Base-by-base conservation (phyloP, 2,797 vertebrate genomes). In the Chloroceryle amazona region DNA sequence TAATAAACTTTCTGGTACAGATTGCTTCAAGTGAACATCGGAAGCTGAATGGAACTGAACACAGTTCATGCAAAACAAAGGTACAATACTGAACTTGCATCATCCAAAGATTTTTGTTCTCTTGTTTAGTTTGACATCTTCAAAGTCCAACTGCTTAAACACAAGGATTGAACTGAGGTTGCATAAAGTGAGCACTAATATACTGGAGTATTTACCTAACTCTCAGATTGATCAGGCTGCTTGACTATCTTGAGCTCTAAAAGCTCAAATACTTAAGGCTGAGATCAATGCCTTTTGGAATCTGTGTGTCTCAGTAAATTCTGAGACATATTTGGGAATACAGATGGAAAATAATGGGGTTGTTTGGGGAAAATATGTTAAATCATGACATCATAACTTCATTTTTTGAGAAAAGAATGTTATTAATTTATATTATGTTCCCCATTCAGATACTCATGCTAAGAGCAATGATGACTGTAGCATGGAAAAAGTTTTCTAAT, bases 41-140 rank as follows among this genome's bases (percentile, higher is more conserved):
- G 81, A 94, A 95, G 41, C 62, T 39, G 33, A 94, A 83, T 76
- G 71, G 66, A 95, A 93, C 41, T 90, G 82, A 90, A 93, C 76
- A 82, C 73, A 74, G 62, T 62, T 90, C 93, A 89, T 63, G 81
- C 51, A 82, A 90, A 98, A 96, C 79, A 93, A 94, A 96, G 57
- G 39, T 87, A 47, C 70, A 90, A 90, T 88, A 91, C 66, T 75
- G 68, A 73, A 90, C 72, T 89, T 81, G 39, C 35, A 54, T 65
- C 13, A 91, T 52, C 73, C 46, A 70, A 66, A 89, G 29, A 35
- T 47, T 86, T 87, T 79, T 74, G 57, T 89, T 91, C 39, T 67
- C 37, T 63, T 81, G 10, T 72, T 81, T 58, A 54, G n/a, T 76
- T 89, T 94, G 72, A 92, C 61, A 60, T 93, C 90, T 95, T 92